phyloP scores from a whole-genome alignment of 2,797 vertebrate genomes.

The Hoplostethus mediterraneus region DNA sequence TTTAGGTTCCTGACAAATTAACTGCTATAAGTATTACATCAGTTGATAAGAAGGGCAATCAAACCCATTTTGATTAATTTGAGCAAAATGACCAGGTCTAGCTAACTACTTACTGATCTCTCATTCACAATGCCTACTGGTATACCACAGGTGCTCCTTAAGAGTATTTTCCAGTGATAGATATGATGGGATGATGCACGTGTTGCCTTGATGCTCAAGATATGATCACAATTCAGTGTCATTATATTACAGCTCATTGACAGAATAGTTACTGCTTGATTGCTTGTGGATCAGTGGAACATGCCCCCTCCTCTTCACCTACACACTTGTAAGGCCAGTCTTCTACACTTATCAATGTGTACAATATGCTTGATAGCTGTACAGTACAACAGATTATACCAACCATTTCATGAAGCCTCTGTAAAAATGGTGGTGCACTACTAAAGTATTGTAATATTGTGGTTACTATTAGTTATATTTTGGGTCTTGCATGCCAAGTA shows the following conservation, averaged over 20 bases:
- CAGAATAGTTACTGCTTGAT: not conserved
- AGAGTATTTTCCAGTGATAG: not conserved
- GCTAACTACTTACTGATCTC: not conserved
- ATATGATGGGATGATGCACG: not conserved
- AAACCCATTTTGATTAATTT: not conserved
- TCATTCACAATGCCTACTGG: not conserved
- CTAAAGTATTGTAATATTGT: not conserved
- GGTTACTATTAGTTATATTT: not conserved
- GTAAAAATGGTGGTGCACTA: not conserved
- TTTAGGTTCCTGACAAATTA: not conserved
- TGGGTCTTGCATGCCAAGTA: slow-evolving; percentile 1
- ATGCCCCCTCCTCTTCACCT: not conserved
- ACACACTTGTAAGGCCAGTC: not conserved
- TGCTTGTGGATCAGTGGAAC: not conserved
- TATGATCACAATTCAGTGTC: not conserved
- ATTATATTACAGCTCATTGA: not conserved
- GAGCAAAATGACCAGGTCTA: no score
- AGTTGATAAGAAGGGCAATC: not conserved
- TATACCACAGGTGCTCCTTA: not conserved
- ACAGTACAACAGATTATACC: not conserved
- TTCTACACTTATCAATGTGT: no score
- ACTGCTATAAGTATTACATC: not conserved
- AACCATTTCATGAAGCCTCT: not conserved
- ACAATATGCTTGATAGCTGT: no score
- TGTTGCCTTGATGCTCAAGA: not conserved